Base-by-base conservation (phyloP, 2,888 invertebrate species). In the Junonia oenone region DNA sequence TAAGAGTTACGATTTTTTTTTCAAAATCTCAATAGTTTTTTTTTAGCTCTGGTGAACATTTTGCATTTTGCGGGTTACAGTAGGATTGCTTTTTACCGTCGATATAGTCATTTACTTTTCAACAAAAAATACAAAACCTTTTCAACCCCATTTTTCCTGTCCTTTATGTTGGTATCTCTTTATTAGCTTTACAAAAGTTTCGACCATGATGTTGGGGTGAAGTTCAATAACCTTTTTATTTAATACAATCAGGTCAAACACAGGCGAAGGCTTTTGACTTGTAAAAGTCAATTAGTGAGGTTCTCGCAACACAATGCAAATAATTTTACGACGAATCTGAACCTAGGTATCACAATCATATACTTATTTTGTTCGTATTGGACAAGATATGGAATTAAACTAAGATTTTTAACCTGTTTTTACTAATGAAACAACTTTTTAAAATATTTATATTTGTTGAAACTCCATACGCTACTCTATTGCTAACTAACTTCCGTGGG, bases 111-210 rank as follows among this genome's bases (percentile, higher is more conserved):
- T 38, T 38, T 17, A 11, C 38, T 17, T n/a, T 35, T 11, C 17
- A 11, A 17, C 5, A 19, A 19, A 19, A 9, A 17, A 9, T 40
- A 40, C 11, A 19, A 19, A 40, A 17, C 13, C 13, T 14, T n/a
- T 0, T 9, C 14, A 38, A 11, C n/a, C 43, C 26, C 11, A 26
- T n/a, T 26, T 26, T 14, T 22, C n/a, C 3, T 17, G 15, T 1
- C 13, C 22, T 26, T 43, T 43, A 26, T 43, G 17, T 17, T 17
- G 13, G 38, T 40, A 43, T 43, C 3, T 13, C 26, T 43, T 43
- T 43, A 43, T 43, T 43, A 26, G 26, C 43, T 22, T 26, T n/a
- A 6, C 43, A 26, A 43, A 43, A 43, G 22, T 43, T 43, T 43
- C 26, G n/a, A 43, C 19, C 15, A 37, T 15, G 13, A 43, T 43